A percentile compares a stretch with the other conserved stretches of the same genome.
phyloP scores from a whole-genome alignment of 2,888 invertebrate species.

The Lepetodrilus schrolli region DNA sequence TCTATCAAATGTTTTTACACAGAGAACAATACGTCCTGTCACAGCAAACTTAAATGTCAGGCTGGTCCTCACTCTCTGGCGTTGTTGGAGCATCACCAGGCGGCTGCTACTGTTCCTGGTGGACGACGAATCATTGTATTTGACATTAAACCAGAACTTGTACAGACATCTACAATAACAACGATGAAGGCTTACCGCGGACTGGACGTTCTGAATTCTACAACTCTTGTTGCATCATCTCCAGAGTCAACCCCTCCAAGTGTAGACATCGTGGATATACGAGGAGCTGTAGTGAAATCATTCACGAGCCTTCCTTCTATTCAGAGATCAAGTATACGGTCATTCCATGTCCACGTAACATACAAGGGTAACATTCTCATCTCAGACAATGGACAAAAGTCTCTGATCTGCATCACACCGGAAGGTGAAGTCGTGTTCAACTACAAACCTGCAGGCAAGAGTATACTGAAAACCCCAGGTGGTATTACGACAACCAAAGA shows the following conservation, averaged over 20 bases:
- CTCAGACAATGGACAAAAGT: not conserved
- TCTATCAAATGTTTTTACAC: no score
- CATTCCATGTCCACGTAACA: not conserved
- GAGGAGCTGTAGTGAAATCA: not conserved
- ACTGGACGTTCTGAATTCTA: not conserved
- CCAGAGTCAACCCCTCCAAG: not conserved
- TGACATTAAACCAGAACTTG: not conserved
- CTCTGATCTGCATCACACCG: not conserved
- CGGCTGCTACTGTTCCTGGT: not conserved
- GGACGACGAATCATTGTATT: not conserved
- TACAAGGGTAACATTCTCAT: not conserved
- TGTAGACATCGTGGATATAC: not conserved
- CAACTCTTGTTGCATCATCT: not conserved
- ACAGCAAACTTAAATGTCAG: no score
- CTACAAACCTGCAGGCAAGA: not conserved
- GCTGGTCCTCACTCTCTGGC: no score
- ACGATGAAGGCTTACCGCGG: not conserved
- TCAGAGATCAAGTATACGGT: no score
- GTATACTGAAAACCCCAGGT: not conserved
- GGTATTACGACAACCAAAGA: not conserved
- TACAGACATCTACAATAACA: not conserved
- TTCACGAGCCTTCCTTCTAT: not conserved
- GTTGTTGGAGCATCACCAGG: not conserved
- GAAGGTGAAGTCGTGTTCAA: not conserved
- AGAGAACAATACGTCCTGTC: no score